These are phyloP conservation scores for Apostichopus leukothele DNA, from an alignment of 53 echinoderm and acorn worm genomes.

Conservation along the genomic window DNA sequence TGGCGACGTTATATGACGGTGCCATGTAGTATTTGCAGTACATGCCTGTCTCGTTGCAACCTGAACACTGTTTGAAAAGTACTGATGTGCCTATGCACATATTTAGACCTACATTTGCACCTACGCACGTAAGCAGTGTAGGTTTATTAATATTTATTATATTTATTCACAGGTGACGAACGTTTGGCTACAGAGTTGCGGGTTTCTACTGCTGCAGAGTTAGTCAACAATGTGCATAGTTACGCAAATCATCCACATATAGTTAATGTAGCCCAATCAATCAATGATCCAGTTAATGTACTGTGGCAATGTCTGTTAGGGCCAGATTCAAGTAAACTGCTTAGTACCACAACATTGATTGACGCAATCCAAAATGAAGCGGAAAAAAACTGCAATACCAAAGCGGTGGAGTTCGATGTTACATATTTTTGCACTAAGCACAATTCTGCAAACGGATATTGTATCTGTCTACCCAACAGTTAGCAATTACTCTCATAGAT, in stretches of 20 bases:
- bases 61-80: too few relatives aligned
- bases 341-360: neutral
- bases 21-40: too few relatives aligned
- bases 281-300: neutral
- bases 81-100: too few relatives aligned
- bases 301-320: slow-evolving; percentile 7
- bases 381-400: neutral
- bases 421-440: slow-evolving; percentile 22
- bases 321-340: slow-evolving; percentile 8
- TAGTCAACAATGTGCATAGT: neutral
- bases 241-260: neutral
- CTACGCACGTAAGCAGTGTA: too few relatives aligned
- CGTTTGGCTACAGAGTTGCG: neutral
- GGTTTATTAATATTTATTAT: neutral
- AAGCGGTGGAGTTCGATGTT: slow-evolving; percentile 21
- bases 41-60: too few relatives aligned
- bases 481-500: too few relatives aligned
- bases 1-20: too few relatives aligned
- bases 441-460: slow-evolving; percentile 4
- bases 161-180: slow-evolving; percentile 6
- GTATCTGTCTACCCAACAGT: neutral
- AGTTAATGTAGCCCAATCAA: too few relatives aligned
- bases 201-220: neutral
- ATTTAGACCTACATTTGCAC: too few relatives aligned
- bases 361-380: slow-evolving; percentile 13